phyloP scores from a whole-genome alignment of 2,797 vertebrate species.

The Lithobates sylvaticus region DNA sequence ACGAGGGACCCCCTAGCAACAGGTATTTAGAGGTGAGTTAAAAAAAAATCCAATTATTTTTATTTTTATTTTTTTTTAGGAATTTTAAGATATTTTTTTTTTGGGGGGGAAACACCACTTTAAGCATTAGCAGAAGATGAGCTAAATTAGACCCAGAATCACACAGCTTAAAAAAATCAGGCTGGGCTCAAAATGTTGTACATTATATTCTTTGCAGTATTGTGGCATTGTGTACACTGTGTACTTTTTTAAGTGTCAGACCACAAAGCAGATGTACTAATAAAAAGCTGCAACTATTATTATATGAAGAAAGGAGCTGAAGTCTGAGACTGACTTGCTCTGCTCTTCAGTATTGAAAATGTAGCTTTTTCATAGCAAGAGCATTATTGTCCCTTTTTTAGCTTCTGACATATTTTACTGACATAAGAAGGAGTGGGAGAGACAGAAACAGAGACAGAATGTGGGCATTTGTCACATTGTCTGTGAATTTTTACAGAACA shows the following conservation, averaged over 20 bases:
- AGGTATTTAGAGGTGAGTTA: too few species aligned
- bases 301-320: constrained; percentile 8
- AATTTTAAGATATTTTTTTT: too few species aligned
- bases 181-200: neutral
- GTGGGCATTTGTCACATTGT: constrained; percentile 60
- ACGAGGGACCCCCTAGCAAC: too few species aligned
- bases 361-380: constrained; percentile 13
- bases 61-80: too few species aligned
- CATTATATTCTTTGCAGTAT: neutral
- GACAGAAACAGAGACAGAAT: constrained; percentile 54
- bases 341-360: constrained; percentile 4
- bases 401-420: constrained; percentile 42
- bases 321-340: neutral
- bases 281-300: constrained; percentile 31
- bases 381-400: constrained; percentile 21
- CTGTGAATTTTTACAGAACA: constrained; percentile 61
- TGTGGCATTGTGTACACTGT: neutral
- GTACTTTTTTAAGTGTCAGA: neutral
- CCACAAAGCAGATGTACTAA: constrained; percentile 16
- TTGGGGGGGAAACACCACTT: too few species aligned
- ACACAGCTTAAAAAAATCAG: neutral
- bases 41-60: too few species aligned
- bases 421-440: constrained; percentile 58
- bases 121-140: too few species aligned
- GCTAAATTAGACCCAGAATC: too few species aligned